Evolutionary conservation across 2,797 vertebrate genomes (phyloP), one percentile per base, ranked within the genome.

Genomic region (Margarornis squamiger): DNA sequence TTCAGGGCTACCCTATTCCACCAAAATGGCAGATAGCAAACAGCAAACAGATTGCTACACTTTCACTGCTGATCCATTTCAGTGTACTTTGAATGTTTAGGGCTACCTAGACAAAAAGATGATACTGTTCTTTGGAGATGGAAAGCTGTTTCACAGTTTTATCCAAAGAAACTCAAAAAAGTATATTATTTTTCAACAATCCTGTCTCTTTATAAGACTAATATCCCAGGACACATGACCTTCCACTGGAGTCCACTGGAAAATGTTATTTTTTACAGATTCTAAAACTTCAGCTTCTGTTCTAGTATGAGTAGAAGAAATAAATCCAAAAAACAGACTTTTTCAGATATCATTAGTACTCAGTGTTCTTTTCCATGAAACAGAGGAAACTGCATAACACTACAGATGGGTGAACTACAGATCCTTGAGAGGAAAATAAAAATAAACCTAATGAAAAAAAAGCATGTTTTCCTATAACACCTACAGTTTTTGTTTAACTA

Each of bases 401-500:
- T 84, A 73, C 46, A 73, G 55, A 91, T 62, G 45, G 38, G 8
- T 68, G 38, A 91, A 59, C 67, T 70, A 79, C 7, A 26, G 29
- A 38, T 57, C 88, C 52, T n/a, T 77, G 32, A 92, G 16, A 73
- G 20, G n/a, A 58, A 86, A 88, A 88, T 13, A 76, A 63, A 48
- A 41, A 41, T 41, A 16, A 41, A 19, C 19, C 20, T 21, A 45
- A 45, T 20, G 18, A 15, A 68, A 15, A 15, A 84, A 81, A 86
- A 51, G 22, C 48, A 73, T 43, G 21, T 76, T 73, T 94, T 49
- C 36, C 22, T 54, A 73, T 21, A 79, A 89, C 27, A 82, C 23
- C 34, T 14, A 81, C 45, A 34, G 22, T n/a, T 87, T 89, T 75
- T 14, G 0, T 77, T 86, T 54, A 77, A 88, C n/a, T 58, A 48